phyloP scores from a whole-genome alignment of 2,113 vertebrate species.

The Thamnaconus septentrionalis region DNA sequence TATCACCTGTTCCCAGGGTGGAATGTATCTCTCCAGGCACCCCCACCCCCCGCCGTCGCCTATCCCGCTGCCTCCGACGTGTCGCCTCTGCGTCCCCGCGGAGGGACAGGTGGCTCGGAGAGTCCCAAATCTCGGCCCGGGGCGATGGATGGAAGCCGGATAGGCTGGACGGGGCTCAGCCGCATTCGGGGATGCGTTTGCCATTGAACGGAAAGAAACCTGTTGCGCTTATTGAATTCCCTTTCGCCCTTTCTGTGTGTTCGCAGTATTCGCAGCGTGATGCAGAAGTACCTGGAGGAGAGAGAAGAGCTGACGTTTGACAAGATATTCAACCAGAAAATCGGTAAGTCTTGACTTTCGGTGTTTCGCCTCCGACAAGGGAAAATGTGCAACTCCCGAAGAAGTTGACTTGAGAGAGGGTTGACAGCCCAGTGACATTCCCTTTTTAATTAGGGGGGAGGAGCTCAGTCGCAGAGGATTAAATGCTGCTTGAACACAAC shows the following conservation, averaged over 20 bases:
- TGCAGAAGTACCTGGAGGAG: slow-evolving; percentile 98
- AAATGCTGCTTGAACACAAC: no score
- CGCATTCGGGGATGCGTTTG: not conserved
- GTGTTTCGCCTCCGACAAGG: not conserved
- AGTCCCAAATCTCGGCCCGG: slow-evolving; percentile 42
- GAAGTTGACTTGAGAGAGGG: no score
- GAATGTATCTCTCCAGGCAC: slow-evolving; percentile 40
- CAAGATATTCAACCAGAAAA: slow-evolving; percentile 98
- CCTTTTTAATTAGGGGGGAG: no score
- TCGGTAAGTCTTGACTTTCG: slow-evolving; percentile 82
- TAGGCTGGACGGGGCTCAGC: not conserved
- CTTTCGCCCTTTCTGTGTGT: slow-evolving; percentile 16
- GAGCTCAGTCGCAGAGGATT: no score
- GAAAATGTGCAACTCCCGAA: no score
- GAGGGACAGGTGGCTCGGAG: slow-evolving; percentile 53
- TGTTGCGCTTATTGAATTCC: slow-evolving; percentile 1
- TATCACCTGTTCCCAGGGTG: slow-evolving; percentile 68
- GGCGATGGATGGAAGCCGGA: slow-evolving; percentile 23
- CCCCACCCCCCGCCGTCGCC: slow-evolving; percentile 18
- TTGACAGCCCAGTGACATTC: no score
- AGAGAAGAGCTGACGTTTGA: slow-evolving; percentile 93
- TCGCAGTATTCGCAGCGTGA: slow-evolving; percentile 94
- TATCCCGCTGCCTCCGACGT: no score
- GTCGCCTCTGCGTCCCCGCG: slow-evolving; percentile 7
- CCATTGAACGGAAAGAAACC: not conserved